These are phyloP conservation scores for Tyria jacobaeae DNA, from an alignment of 2,888 invertebrate genomes.

Conservation along the genomic window DNA sequence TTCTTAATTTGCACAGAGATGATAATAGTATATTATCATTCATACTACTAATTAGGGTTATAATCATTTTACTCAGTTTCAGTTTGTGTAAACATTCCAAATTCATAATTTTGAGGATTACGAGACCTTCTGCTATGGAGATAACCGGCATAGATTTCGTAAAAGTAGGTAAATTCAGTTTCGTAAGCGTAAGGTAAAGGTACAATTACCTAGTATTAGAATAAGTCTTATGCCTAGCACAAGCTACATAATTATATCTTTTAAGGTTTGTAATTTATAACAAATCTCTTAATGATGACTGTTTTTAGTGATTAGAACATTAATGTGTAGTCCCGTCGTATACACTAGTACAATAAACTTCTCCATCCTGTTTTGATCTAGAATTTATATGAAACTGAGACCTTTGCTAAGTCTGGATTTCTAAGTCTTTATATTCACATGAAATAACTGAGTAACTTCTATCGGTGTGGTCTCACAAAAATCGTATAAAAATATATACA, in stretches of 20 bases:
- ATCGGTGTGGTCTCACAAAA: too few relatives aligned
- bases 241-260: not conserved
- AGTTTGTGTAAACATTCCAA: conserved; percentile 45
- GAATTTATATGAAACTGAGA: too few relatives aligned
- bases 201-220: not conserved
- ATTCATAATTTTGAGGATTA: conserved; percentile 57
- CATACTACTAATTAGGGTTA: conserved; percentile 54
- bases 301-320: too few relatives aligned
- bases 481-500: too few relatives aligned
- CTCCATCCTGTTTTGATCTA: too few relatives aligned
- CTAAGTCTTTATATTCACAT: too few relatives aligned
- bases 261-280: too few relatives aligned
- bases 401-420: too few relatives aligned
- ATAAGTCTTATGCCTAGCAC: not conserved
- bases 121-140: conserved; percentile 44
- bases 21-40: conserved; percentile 46
- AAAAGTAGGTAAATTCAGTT: conserved; percentile 10
- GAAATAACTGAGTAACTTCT: too few relatives aligned
- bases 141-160: conserved; percentile 38
- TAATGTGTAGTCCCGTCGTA: too few relatives aligned
- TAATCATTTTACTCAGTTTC: conserved; percentile 41
- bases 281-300: too few relatives aligned
- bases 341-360: too few relatives aligned
- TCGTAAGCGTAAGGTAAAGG: not conserved
- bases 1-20: conserved; percentile 64